A percentile compares a stretch with the other conserved stretches of the same genome.
Evolutionary conservation across 1,140 invertebrate species (phyloP).

Genomic region (Papilio machaon): DNA sequence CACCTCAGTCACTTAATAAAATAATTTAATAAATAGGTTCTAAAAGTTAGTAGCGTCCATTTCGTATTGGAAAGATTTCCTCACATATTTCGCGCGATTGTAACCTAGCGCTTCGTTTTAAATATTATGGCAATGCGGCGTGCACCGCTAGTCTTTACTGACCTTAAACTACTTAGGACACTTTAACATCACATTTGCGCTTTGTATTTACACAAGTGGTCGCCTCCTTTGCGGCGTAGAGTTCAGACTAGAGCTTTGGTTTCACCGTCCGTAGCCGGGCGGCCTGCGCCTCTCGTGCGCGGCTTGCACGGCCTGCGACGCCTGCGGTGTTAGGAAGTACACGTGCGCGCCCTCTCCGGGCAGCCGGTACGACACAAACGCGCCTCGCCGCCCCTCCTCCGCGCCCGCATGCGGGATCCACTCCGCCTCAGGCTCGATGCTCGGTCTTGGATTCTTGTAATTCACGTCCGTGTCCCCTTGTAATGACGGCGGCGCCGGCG

Average conservation of each 20-base stretch:
- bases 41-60: slow-evolving; percentile 61
- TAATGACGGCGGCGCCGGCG: slow-evolving; percentile 79
- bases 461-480: slow-evolving; percentile 85
- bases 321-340: slow-evolving; percentile 89
- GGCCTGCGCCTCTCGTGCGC: slow-evolving; percentile 74
- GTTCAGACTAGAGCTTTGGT: slow-evolving; percentile 79
- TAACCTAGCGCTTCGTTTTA: slow-evolving; percentile 54
- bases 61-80: slow-evolving; percentile 45
- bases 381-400: slow-evolving; percentile 79
- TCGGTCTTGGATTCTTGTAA: slow-evolving; percentile 83
- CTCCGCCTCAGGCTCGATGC: slow-evolving; percentile 87
- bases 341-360: slow-evolving; percentile 88
- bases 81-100: slow-evolving; percentile 28
- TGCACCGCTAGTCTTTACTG: slow-evolving; percentile 71
- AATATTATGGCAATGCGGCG: slow-evolving; percentile 78
- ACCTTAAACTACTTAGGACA: slow-evolving; percentile 80
- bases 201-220: slow-evolving; percentile 75
- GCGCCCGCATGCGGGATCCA: slow-evolving; percentile 80
- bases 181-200: slow-evolving; percentile 81
- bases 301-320: slow-evolving; percentile 83
- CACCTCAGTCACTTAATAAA: slow-evolving; percentile 73
- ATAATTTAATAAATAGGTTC: slow-evolving; percentile 78
- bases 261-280: slow-evolving; percentile 78
- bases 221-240: slow-evolving; percentile 53
- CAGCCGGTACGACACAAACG: slow-evolving; percentile 86